phyloP scores from a whole-genome alignment of 2,113 vertebrate genomes.

The Cathartes aura region DNA sequence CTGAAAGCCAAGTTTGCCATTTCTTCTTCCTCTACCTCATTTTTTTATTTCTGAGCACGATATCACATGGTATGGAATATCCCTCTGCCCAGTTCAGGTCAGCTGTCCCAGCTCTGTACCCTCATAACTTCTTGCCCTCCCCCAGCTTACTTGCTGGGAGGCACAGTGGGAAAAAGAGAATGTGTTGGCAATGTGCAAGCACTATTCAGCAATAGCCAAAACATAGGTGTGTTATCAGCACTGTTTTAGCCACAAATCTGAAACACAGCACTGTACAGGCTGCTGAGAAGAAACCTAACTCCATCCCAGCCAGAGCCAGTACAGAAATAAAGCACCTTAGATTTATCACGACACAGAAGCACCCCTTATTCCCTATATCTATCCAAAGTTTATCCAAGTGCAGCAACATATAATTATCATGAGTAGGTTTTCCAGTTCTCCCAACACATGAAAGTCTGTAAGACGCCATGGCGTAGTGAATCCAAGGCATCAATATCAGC shows the following conservation, averaged over 20 bases:
- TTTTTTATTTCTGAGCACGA: background rate
- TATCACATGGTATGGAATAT: background rate
- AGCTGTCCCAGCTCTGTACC: background rate
- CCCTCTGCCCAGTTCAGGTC: background rate
- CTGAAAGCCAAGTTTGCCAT: background rate
- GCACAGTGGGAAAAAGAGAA: background rate
- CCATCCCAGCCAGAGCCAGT: background rate
- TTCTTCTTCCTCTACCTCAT: background rate
- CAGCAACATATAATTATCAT: background rate
- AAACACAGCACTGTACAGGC: background rate
- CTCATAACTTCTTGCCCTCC: background rate
- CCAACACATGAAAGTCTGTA: background rate
- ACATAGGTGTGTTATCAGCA: rapidly evolving
- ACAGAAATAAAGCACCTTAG: background rate
- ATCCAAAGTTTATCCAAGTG: background rate
- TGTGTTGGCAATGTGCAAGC: rapidly evolving
- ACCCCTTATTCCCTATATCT: background rate
- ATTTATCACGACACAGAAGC: background rate
- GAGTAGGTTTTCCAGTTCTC: background rate
- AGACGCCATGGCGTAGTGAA: background rate
- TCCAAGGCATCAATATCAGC: background rate
- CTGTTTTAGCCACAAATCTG: background rate
- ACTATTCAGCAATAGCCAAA: background rate
- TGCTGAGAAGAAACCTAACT: background rate
- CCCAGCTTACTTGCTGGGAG: background rate